Percentiles rank a stretch among this genome's conserved stretches.
Evolutionary conservation across 2,113 vertebrate genomes (phyloP).

Genomic region (Psittacula cyanocephala): DNA sequence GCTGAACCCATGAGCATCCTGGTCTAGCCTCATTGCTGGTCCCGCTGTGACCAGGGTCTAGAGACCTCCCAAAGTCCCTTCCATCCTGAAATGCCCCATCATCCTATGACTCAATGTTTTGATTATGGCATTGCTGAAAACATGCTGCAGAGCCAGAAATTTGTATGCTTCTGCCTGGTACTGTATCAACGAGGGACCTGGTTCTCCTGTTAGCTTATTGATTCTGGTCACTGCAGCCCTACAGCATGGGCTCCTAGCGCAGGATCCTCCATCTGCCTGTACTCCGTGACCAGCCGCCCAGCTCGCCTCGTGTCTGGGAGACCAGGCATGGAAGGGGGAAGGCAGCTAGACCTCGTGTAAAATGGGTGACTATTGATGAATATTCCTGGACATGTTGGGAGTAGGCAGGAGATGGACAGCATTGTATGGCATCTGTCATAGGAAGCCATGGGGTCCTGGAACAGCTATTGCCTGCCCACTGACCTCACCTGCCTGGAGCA

Average conservation of each 20-base stretch:
- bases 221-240: not conserved
- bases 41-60: not conserved
- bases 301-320: not conserved
- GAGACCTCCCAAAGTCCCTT: not conserved
- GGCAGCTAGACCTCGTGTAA: accelerated
- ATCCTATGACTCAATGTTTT: not conserved
- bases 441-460: not conserved
- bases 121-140: not conserved
- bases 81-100: not conserved
- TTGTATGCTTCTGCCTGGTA: not conserved
- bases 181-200: not conserved
- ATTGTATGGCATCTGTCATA: not conserved
- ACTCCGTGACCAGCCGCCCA: accelerated
- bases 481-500: not conserved
- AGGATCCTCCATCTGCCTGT: not conserved
- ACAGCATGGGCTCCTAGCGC: not conserved
- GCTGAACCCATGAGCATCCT: not conserved
- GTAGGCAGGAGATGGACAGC: not conserved
- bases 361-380: not conserved
- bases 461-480: not conserved
- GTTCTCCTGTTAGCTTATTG: not conserved
- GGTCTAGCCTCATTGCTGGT: not conserved
- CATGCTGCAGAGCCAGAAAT: not conserved
- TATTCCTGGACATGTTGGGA: accelerated
- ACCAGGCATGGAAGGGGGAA: not conserved